A percentile compares a stretch with the other conserved stretches of the same genome.
phyloP scores from a whole-genome alignment of 2,797 vertebrate genomes.

The Arctocebus calabarensis region DNA sequence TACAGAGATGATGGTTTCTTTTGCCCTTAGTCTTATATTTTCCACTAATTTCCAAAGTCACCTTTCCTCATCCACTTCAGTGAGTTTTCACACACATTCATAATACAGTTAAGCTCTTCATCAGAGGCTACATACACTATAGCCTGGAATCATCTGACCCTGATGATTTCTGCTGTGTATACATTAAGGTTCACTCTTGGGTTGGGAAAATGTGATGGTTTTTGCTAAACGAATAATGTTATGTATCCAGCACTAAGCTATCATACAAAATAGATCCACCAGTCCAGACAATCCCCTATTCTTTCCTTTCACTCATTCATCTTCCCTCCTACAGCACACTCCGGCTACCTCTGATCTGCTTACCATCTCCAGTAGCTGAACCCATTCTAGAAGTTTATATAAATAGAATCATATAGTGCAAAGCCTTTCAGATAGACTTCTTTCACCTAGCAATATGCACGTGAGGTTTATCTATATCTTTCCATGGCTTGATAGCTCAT shows the following conservation, averaged over 20 bases:
- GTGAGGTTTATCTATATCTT: not conserved
- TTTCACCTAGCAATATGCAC: not conserved
- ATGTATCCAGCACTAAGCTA: not conserved
- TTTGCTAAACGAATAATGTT: not conserved
- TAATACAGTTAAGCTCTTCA: not conserved
- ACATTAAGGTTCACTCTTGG: not conserved
- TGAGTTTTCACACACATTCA: not conserved
- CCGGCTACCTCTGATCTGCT: not conserved
- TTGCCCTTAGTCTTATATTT: not conserved
- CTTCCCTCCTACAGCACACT: not conserved
- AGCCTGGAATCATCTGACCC: not conserved
- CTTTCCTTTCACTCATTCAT: not conserved
- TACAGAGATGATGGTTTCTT: not conserved
- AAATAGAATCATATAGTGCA: not conserved
- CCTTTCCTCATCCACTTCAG: not conserved
- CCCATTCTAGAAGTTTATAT: no score
- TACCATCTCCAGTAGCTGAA: not conserved
- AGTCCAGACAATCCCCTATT: fast-evolving
- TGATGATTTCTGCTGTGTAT: not conserved
- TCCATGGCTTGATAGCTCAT: not conserved
- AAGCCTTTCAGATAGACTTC: not conserved
- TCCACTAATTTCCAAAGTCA: not conserved
- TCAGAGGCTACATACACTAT: not conserved
- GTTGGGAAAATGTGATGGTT: not conserved
- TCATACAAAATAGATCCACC: not conserved